A percentile compares a stretch with the other conserved stretches of the same genome.
phyloP scores from a whole-genome alignment of 2,113 vertebrate species.

The Leucoraja erinaceus region DNA sequence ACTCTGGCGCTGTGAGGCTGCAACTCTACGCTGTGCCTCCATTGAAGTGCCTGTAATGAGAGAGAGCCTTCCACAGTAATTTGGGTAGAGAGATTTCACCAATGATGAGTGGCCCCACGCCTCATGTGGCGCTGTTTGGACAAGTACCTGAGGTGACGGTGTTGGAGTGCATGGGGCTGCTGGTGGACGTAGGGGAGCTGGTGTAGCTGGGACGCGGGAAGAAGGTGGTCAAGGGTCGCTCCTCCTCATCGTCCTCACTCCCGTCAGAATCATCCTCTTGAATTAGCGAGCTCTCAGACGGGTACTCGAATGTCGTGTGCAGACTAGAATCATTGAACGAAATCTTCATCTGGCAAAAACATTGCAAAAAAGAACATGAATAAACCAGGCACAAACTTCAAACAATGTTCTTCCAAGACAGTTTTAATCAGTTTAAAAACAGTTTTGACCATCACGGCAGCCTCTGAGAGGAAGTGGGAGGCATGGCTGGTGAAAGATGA shows the following conservation, averaged over 20 bases:
- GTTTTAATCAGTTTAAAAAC: not conserved
- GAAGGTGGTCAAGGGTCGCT: constrained; percentile 52
- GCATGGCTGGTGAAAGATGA: too few species aligned
- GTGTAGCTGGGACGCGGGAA: constrained; percentile 64
- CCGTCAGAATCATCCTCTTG: constrained; percentile 65
- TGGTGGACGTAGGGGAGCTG: constrained; percentile 40
- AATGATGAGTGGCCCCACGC: too few species aligned
- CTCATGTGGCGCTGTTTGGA: too few species aligned
- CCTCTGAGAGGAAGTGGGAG: too few species aligned
- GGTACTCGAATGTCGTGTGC: constrained; percentile 89
- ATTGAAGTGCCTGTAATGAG: not conserved
- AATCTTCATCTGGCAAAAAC: constrained; percentile 77
- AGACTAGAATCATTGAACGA: constrained; percentile 87
- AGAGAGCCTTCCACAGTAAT: not conserved
- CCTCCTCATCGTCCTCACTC: constrained; percentile 51
- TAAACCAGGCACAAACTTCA: not conserved
- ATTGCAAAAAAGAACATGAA: not conserved
- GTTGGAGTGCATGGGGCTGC: constrained; percentile 49
- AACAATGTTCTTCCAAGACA: not conserved
- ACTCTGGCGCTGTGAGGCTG: too few species aligned
- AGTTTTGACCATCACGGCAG: too few species aligned
- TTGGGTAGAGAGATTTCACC: not conserved
- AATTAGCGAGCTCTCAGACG: constrained; percentile 73
- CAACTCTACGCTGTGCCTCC: too few species aligned
- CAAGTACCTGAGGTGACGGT: constrained; percentile 67